Percentiles rank a stretch among this genome's conserved stretches.
phyloP scores from a whole-genome alignment of 2,888 invertebrate genomes.

The Coelogynopora nodosa region DNA sequence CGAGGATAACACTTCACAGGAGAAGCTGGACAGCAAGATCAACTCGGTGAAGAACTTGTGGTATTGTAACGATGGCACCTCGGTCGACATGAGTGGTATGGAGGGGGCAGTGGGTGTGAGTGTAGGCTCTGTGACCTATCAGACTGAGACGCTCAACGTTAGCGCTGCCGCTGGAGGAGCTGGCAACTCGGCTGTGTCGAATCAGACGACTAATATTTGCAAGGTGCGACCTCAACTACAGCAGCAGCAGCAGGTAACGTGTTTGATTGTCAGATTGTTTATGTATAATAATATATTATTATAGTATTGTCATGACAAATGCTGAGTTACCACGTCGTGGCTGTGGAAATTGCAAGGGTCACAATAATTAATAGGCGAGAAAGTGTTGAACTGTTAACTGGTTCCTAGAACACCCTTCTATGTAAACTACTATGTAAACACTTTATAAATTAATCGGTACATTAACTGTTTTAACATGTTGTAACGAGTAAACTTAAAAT shows the following conservation, averaged over 20 bases:
- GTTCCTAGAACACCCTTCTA: too few species aligned
- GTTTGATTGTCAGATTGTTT: too few species aligned
- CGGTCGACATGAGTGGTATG: background rate
- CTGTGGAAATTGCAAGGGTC: too few species aligned
- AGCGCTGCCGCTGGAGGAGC: background rate
- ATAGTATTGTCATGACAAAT: too few species aligned
- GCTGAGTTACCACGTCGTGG: too few species aligned
- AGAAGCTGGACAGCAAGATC: conserved; percentile 29
- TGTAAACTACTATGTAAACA: too few species aligned
- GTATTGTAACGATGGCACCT: background rate
- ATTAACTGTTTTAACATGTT: too few species aligned
- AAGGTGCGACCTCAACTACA: conserved; percentile 40
- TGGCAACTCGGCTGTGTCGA: background rate
- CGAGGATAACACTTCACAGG: background rate
- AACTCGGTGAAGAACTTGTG: conserved; percentile 40
- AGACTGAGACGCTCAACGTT: background rate
- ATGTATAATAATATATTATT: too few species aligned
- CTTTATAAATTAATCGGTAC: too few species aligned
- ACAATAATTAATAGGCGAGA: too few species aligned
- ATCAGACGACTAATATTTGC: conserved; percentile 34
- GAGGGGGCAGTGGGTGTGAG: background rate
- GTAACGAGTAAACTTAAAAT: too few species aligned
- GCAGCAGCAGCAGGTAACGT: conserved; percentile 14
- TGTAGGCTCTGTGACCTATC: background rate
- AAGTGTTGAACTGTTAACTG: too few species aligned